Evolutionary conservation across 1,140 invertebrate genomes (phyloP).

Genomic region (Telenomus remus): DNA sequence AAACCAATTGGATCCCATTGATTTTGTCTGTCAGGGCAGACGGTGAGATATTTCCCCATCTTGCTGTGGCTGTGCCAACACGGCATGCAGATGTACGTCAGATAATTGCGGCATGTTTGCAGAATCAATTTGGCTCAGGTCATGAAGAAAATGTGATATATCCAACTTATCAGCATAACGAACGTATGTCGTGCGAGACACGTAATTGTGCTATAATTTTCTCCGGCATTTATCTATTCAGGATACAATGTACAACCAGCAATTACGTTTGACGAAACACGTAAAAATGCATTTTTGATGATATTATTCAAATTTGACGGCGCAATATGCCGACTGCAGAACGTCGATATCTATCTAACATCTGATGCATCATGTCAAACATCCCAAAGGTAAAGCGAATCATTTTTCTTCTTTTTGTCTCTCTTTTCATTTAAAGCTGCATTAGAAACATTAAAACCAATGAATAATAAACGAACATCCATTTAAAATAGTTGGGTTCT

Average conservation of each 20-base stretch:
- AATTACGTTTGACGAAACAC: slow-evolving; percentile 40
- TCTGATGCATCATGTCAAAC: not conserved
- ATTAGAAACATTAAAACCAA: no score
- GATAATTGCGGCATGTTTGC: slow-evolving; percentile 48
- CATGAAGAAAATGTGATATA: slow-evolving; percentile 54
- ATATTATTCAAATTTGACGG: slow-evolving; percentile 46
- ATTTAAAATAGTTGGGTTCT: no score
- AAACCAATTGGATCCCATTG: slow-evolving; percentile 28
- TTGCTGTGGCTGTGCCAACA: slow-evolving; percentile 42
- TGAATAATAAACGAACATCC: no score
- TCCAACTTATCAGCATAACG: slow-evolving; percentile 51
- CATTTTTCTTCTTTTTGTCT: no score
- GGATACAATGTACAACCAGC: slow-evolving; percentile 39
- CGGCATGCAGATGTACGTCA: slow-evolving; percentile 42
- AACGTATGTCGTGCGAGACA: slow-evolving; percentile 49
- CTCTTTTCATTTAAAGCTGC: no score
- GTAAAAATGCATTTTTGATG: slow-evolving; percentile 45
- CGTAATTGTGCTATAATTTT: slow-evolving; percentile 52
- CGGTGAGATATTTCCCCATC: slow-evolving; percentile 37
- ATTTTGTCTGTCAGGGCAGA: slow-evolving; percentile 32
- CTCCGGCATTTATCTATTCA: slow-evolving; percentile 41
- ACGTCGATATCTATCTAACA: slow-evolving; percentile 24
- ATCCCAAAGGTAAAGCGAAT: no score
- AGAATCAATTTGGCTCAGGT: slow-evolving; percentile 53
- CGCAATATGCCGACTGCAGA: not conserved